Conservation (phyloP, 2,113 vertebrate species). For the Cygnus buccinator region DNA sequence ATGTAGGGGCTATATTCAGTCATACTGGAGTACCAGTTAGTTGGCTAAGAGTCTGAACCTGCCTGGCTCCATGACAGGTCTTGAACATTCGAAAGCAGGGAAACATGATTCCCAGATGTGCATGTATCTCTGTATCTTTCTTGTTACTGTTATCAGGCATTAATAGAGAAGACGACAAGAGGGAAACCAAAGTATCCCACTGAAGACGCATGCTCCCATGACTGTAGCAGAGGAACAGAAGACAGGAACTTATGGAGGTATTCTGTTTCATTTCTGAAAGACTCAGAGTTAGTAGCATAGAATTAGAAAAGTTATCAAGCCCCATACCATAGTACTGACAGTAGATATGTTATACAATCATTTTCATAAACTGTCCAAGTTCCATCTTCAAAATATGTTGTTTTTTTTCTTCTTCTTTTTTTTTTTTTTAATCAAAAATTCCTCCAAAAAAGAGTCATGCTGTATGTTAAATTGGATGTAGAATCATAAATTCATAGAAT, state of each 20-base stretch:
- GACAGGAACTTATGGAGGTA: background rate
- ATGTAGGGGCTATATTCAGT: background rate
- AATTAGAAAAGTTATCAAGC: background rate
- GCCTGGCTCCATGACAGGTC: background rate
- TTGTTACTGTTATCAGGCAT: background rate
- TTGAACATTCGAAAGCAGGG: background rate
- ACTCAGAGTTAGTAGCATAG: background rate
- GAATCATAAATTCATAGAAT: no score
- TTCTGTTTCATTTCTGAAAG: background rate
- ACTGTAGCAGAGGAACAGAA: background rate
- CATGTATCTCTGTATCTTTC: background rate
- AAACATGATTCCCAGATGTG: background rate
- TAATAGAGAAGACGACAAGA: background rate
- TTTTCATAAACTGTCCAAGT: background rate
- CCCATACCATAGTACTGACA: background rate
- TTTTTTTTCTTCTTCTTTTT: background rate
- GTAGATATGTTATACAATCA: fast-evolving
- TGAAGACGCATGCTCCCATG: background rate
- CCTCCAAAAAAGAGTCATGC: background rate
- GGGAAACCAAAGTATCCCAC: background rate
- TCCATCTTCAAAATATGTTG: background rate
- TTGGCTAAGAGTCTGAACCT: background rate
- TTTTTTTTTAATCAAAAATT: background rate
- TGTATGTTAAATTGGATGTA: background rate
- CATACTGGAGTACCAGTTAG: background rate